Evolutionary conservation across 2,113 vertebrate genomes (phyloP).

Genomic region (Zeus faber): DNA sequence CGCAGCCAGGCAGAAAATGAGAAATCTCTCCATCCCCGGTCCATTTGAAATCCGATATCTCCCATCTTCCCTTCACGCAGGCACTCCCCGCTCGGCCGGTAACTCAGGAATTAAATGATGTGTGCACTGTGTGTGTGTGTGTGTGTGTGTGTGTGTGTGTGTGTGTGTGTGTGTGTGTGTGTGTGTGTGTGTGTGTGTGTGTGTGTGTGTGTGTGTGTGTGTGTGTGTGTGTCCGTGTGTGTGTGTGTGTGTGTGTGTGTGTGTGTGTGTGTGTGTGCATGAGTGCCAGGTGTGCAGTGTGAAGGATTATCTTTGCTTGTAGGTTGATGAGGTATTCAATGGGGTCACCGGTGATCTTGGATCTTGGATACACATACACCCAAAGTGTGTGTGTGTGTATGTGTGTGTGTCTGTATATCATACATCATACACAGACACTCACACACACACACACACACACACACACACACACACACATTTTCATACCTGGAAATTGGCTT

Average conservation of each 20-base stretch:
- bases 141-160: conserved; percentile 19
- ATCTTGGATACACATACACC: too few relatives aligned
- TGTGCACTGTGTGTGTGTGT: conserved; percentile 30
- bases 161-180: not conserved
- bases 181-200: not conserved
- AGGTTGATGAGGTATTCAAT: conserved; percentile 13
- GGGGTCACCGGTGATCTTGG: conserved; percentile 2
- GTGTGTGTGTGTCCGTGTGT: too few relatives aligned
- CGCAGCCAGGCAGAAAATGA: conserved; percentile 75
- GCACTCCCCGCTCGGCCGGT: conserved; percentile 50
- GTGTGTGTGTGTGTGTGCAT: conserved; percentile 6
- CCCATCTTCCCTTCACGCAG: conserved; percentile 44
- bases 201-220: not conserved
- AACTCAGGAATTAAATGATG: conserved; percentile 69
- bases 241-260: not conserved
- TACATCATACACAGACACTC: not conserved
- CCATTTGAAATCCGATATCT: conserved; percentile 76
- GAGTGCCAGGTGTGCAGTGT: conserved; percentile 35
- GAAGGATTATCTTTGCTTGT: conserved; percentile 10
- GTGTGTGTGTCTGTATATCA: too few relatives aligned
- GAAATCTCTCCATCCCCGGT: conserved; percentile 75
- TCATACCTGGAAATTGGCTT: conserved; percentile 22
- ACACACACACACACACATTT: not conserved
- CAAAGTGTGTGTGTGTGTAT: too few relatives aligned
- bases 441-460: not conserved